These are phyloP conservation scores for Sinosuthora webbiana DNA, from an alignment of 2,113 vertebrate species.

Conservation along the genomic window DNA sequence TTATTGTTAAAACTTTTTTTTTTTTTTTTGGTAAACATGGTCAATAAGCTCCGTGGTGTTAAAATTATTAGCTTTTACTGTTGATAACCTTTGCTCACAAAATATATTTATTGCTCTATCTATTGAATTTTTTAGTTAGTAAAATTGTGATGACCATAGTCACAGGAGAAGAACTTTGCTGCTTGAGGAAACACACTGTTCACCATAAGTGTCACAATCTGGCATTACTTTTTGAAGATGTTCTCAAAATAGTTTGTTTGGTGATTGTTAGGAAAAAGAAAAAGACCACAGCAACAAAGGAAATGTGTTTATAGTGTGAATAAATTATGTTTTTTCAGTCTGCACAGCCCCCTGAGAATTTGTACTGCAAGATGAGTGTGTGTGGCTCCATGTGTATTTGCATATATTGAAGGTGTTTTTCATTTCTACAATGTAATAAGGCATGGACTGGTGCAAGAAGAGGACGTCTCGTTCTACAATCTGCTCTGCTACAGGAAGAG, in stretches of 20 bases:
- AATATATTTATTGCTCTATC: neutral
- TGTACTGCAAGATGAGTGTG: neutral
- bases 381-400: constrained; percentile 6
- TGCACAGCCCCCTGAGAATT: neutral
- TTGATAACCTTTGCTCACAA: neutral
- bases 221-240: constrained; percentile 20
- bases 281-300: neutral
- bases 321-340: neutral
- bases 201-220: neutral
- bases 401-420: constrained; percentile 52
- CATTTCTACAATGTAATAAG: neutral
- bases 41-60: neutral
- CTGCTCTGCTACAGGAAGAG: constrained; percentile 34
- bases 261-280: neutral
- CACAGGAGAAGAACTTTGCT: neutral
- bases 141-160: neutral
- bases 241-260: constrained; percentile 26
- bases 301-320: constrained; percentile 16
- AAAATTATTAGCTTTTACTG: neutral
- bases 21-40: neutral
- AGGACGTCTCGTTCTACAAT: constrained; percentile 34
- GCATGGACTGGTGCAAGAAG: neutral
- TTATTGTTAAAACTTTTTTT: neutral
- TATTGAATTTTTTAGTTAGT: neutral
- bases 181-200: neutral